phyloP scores from a whole-genome alignment of 2,113 vertebrate genomes.

The Pterocles orientalis region DNA sequence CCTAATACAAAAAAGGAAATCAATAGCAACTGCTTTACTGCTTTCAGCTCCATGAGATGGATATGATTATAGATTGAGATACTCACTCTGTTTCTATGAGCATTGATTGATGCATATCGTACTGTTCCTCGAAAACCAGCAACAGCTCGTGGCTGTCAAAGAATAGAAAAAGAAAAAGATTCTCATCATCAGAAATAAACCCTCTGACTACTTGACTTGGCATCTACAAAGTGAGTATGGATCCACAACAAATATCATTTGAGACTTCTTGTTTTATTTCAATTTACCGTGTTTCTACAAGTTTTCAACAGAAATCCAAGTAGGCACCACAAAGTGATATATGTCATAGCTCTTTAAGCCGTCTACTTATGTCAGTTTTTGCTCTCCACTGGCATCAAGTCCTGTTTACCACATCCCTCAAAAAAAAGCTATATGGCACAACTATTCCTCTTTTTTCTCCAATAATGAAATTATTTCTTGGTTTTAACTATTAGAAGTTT shows the following conservation, averaged over 20 bases:
- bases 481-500: background rate
- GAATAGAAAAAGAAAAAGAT: background rate
- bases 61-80: background rate
- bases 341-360: background rate
- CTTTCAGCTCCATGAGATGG: background rate
- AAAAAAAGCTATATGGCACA: background rate
- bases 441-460: background rate
- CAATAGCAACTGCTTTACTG: background rate
- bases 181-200: background rate
- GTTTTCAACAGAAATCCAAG: background rate
- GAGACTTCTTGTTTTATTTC: background rate
- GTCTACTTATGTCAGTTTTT: background rate
- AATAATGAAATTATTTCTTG: background rate
- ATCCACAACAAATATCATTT: background rate
- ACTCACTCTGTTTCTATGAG: slow-evolving; percentile 95
- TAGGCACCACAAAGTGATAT: background rate
- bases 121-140: slow-evolving; percentile 98
- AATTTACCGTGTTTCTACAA: background rate
- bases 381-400: background rate
- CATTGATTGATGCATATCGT: slow-evolving; percentile 95
- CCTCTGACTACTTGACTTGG: background rate
- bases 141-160: slow-evolving; percentile 89
- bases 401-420: background rate
- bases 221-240: background rate
- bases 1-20: background rate